phyloP scores from a whole-genome alignment of 2,888 invertebrate genomes.

The Melanostoma scalare region DNA sequence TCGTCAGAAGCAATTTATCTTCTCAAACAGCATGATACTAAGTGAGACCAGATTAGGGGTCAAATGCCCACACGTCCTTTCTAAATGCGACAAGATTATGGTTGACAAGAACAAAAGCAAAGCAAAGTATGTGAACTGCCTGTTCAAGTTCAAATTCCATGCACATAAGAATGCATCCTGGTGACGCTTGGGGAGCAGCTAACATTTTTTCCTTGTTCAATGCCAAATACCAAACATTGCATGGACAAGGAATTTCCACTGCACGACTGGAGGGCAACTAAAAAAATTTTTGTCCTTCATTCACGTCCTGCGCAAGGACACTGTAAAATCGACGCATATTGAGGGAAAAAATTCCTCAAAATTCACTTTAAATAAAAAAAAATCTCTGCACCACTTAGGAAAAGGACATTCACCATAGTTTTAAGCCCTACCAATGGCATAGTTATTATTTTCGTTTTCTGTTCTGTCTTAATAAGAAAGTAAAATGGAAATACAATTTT shows the following conservation, averaged over 20 bases:
- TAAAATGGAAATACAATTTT: slow-evolving; percentile 33
- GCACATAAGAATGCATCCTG: slow-evolving; percentile 53
- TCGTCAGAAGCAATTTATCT: too few relatives aligned
- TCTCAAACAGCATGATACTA: too few relatives aligned
- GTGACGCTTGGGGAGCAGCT: slow-evolving; percentile 45
- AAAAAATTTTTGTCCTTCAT: too few relatives aligned
- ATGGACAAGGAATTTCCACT: not conserved
- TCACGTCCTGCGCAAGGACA: not conserved
- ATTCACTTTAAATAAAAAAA: slow-evolving; percentile 47
- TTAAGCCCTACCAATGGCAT: slow-evolving; percentile 50
- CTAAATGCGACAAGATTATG: slow-evolving; percentile 31
- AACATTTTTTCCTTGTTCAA: slow-evolving; percentile 4
- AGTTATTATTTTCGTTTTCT: slow-evolving; percentile 4
- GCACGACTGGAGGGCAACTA: not conserved
- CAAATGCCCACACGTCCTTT: too few relatives aligned
- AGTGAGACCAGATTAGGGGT: too few relatives aligned
- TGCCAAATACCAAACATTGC: not conserved
- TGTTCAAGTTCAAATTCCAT: slow-evolving; percentile 45
- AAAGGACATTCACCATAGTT: slow-evolving; percentile 54
- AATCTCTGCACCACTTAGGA: slow-evolving; percentile 34
- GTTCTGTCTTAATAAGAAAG: not conserved
- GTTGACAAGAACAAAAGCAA: slow-evolving; percentile 37
- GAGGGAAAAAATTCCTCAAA: slow-evolving; percentile 43
- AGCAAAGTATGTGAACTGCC: not conserved
- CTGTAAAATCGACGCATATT: slow-evolving; percentile 59